A percentile compares a stretch with the other conserved stretches of the same genome.
Conservation (phyloP, 2,113 vertebrate species). For the Thinocorus orbignyianus region DNA sequence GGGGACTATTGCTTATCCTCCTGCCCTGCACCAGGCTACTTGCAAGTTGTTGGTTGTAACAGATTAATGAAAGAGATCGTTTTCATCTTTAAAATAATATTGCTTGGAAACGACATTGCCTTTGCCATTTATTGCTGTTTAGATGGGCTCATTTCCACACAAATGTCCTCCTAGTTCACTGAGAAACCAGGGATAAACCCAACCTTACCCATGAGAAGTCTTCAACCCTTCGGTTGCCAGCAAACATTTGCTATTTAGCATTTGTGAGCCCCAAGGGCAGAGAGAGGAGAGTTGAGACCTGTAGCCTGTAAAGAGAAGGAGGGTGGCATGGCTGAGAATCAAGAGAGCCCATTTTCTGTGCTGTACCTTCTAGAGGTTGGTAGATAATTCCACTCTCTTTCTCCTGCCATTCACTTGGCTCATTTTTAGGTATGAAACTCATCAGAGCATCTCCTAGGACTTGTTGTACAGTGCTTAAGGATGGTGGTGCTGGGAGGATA, state of each 20-base stretch:
- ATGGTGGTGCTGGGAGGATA: neutral
- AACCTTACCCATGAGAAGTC: neutral
- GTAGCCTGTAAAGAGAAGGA: neutral
- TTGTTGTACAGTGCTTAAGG: neutral
- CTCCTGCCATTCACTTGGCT: neutral
- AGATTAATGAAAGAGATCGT: neutral
- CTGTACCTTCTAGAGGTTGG: neutral
- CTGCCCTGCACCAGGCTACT: neutral
- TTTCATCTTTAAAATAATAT: neutral
- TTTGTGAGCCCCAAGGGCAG: neutral
- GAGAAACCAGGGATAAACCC: neutral
- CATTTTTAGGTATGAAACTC: fast-evolving
- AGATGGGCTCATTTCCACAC: neutral
- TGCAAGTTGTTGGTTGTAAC: neutral
- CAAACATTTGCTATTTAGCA: neutral
- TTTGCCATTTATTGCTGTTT: neutral
- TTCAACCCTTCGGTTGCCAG: neutral
- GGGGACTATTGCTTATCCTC: neutral
- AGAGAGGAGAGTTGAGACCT: neutral
- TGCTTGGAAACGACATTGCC: neutral
- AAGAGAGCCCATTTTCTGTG: neutral
- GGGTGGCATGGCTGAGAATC: neutral
- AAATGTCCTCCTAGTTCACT: neutral
- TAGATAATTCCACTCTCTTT: neutral
- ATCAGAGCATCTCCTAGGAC: neutral